Percentiles rank a stretch among this genome's conserved stretches.
Conservation (phyloP, 2,888 invertebrate genomes). For the Apoda limacodes region DNA sequence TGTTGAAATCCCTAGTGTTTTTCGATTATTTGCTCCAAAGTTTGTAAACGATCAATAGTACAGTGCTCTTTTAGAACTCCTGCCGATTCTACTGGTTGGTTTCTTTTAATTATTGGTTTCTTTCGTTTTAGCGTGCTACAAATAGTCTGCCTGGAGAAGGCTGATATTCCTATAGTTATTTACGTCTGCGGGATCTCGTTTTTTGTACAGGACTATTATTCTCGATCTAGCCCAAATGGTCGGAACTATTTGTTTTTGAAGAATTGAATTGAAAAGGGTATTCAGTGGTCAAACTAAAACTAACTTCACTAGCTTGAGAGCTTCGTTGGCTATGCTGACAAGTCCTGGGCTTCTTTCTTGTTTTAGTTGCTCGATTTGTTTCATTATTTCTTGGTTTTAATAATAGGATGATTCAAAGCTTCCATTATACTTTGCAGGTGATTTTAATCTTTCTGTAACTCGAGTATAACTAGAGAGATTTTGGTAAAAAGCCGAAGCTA, state of each 20-base stretch:
- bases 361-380: slow-evolving; percentile 11
- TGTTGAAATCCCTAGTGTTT: too few species aligned
- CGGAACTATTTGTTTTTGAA: neutral
- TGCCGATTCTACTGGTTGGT: too few species aligned
- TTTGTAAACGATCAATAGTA: too few species aligned
- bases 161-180: slow-evolving; percentile 12
- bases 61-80: too few species aligned
- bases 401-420: slow-evolving; percentile 3
- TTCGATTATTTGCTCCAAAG: too few species aligned
- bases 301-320: slow-evolving; percentile 1
- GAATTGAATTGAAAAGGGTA: slow-evolving; percentile 3
- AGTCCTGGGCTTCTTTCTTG: slow-evolving; percentile 4
- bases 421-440: too few species aligned
- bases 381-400: slow-evolving; percentile 8
- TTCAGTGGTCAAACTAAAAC: slow-evolving; percentile 2
- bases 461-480: slow-evolving; percentile 6
- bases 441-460: too few species aligned
- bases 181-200: slow-evolving; percentile 10
- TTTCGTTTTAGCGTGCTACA: slow-evolving; percentile 8
- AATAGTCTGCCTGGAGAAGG: slow-evolving; percentile 14
- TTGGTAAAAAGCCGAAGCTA: slow-evolving; percentile 18
- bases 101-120: slow-evolving; percentile 10
- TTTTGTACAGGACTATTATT: slow-evolving; percentile 14
- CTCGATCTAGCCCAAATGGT: slow-evolving; percentile 9
- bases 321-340: slow-evolving; percentile 6